Percentiles rank a stretch among this genome's conserved stretches.
Evolutionary conservation across 2,888 invertebrate species (phyloP).

Genomic region (Nomada goodeniana): DNA sequence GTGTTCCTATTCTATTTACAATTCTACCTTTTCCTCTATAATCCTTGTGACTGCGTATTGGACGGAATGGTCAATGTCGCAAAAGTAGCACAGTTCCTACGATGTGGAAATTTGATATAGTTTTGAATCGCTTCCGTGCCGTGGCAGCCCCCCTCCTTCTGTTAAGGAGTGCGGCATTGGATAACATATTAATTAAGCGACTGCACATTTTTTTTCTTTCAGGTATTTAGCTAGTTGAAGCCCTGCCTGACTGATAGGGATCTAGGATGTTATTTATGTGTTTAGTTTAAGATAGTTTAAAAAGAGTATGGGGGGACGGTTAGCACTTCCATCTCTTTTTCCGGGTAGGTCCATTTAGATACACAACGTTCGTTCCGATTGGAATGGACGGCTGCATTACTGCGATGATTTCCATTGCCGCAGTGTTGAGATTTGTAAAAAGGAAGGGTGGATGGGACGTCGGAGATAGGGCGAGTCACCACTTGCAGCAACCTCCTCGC

Average conservation of each 20-base stretch:
- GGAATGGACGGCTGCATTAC: neutral
- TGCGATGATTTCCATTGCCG: slow-evolving; percentile 4
- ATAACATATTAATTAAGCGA: neutral
- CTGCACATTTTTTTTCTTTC: neutral
- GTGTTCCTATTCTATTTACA: slow-evolving; percentile 21
- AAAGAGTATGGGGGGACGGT: slow-evolving; percentile 3
- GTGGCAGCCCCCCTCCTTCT: neutral
- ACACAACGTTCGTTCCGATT: neutral
- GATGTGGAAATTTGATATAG: neutral
- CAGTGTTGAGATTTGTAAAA: slow-evolving; percentile 4
- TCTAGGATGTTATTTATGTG: too few relatives aligned
- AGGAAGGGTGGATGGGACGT: slow-evolving; percentile 53
- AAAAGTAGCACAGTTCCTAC: neutral
- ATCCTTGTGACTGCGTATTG: slow-evolving; percentile 23
- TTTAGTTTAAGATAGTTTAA: neutral
- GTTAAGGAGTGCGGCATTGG: neutral
- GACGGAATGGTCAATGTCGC: neutral
- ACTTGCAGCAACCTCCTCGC: slow-evolving; percentile 61
- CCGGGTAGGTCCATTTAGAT: slow-evolving; percentile 32
- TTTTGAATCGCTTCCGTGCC: neutral
- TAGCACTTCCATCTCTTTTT: slow-evolving; percentile 23
- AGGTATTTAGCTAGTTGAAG: neutral
- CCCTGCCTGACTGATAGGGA: neutral
- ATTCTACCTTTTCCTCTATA: neutral
- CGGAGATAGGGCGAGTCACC: slow-evolving; percentile 55